Evolutionary conservation across 2,113 vertebrate species (phyloP), one percentile per base, ranked within the genome.

Genomic region (Spermophilus dauricus): DNA sequence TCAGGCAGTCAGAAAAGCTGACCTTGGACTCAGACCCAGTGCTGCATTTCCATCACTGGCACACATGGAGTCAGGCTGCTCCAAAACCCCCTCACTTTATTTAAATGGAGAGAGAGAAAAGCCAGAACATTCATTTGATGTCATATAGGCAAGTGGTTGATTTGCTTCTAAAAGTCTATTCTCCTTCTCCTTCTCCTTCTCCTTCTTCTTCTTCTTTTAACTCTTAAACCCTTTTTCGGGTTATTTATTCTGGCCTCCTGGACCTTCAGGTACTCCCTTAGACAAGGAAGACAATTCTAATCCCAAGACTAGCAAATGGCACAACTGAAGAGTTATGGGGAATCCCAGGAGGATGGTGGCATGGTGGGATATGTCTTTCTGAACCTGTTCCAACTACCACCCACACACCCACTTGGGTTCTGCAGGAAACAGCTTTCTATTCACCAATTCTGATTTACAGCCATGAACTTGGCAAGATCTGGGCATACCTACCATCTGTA

Each of bases 301-400:
- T 11, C 17, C 65, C n/a, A 37, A 6, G 1, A 1, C 3, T 30
- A 37, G 20, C 48, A 45, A 4, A 4, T 3, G 14, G 63, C 24
- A 18, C 24, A 11, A 2, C 37, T 20, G 14, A 28, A 28, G 42
- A 39, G 8, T 0, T n/a, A 11, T 2, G 8, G 0, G 3, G 24
- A 7, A 53, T n/a, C 28, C 16, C 16, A 6, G 20, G 4, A n/a
- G 61, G 45, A 37, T 48, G 42, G 7, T 2, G 11, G 18, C 30
- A 37, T 26, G 2, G 10, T 18, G 51, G 13, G n/a, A n/a, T 18
- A 10, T 28, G 65, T 1, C 32, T 14, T 81, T 58, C n/a, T 10
- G 6, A 65, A 28, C 32, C 42, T 48, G 26, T 22, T 58, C 72
- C 37, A 30, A 34, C 34, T 17, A 2, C 45, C 26, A 24, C 53